Evolutionary conservation across 2,113 vertebrate genomes (phyloP).

Genomic region (Climacteris rufus): DNA sequence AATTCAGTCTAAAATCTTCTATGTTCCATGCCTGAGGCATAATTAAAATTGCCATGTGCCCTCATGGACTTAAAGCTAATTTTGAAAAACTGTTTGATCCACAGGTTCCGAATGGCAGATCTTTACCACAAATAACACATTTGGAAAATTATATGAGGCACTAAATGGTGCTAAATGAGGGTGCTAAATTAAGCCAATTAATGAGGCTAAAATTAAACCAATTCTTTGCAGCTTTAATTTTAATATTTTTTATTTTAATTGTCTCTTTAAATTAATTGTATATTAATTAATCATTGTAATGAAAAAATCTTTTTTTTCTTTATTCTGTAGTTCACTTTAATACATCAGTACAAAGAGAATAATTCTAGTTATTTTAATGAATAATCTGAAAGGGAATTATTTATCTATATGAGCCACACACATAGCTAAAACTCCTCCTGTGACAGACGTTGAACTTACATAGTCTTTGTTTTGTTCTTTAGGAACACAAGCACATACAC

Average conservation of each 20-base stretch:
- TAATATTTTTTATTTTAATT: background rate
- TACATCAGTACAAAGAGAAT: background rate
- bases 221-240: background rate
- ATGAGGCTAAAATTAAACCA: background rate
- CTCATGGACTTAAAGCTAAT: background rate
- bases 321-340: background rate
- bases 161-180: background rate
- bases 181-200: background rate
- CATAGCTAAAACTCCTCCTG: conserved; percentile 30
- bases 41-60: background rate
- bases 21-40: background rate
- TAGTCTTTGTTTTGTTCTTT: background rate
- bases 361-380: conserved; percentile 52
- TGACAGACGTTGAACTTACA: conserved; percentile 34
- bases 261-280: conserved; percentile 10
- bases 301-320: background rate
- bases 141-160: background rate
- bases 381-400: conserved; percentile 42
- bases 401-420: conserved; percentile 58
- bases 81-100: background rate
- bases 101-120: background rate
- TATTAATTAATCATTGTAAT: background rate
- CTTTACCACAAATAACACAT: background rate
- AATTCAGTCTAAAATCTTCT: background rate
- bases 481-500: background rate